Conservation (phyloP, 2,797 vertebrate species). For the Mus minutoides region DNA sequence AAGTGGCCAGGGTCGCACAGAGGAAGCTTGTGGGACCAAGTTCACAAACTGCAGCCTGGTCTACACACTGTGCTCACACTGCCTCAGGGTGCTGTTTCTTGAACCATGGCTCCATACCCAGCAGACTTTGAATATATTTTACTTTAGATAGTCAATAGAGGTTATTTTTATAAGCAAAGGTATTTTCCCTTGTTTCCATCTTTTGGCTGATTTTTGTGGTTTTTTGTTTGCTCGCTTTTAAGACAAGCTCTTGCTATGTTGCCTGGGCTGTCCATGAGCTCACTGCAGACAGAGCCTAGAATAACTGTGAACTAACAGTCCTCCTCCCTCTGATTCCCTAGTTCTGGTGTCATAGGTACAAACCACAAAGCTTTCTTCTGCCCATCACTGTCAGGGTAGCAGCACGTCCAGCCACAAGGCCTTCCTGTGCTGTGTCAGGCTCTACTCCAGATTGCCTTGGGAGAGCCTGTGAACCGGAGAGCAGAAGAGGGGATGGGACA, state of each 20-base stretch:
- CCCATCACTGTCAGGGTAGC: background rate
- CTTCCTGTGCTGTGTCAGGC: background rate
- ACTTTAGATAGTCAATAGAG: background rate
- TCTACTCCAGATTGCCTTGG: rapidly evolving
- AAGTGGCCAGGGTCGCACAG: background rate
- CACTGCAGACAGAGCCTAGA: background rate
- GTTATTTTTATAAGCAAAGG: background rate
- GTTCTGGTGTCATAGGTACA: background rate
- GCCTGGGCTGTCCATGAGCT: background rate
- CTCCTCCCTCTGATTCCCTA: background rate
- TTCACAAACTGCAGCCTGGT: background rate
- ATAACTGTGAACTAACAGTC: background rate
- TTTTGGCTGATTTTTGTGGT: background rate
- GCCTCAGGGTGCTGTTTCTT: background rate
- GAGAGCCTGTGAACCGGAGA: background rate
- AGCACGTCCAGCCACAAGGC: rapidly evolving
- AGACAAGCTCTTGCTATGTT: background rate
- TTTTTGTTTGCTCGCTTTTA: background rate
- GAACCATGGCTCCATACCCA: rapidly evolving
- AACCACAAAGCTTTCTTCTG: background rate
- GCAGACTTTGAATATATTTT: background rate
- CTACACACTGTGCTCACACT: background rate
- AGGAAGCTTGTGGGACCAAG: background rate
- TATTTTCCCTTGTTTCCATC: background rate
- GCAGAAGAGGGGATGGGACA: too few species aligned